phyloP scores from a whole-genome alignment of 1,140 invertebrate genomes.

The Ceratitis capitata region DNA sequence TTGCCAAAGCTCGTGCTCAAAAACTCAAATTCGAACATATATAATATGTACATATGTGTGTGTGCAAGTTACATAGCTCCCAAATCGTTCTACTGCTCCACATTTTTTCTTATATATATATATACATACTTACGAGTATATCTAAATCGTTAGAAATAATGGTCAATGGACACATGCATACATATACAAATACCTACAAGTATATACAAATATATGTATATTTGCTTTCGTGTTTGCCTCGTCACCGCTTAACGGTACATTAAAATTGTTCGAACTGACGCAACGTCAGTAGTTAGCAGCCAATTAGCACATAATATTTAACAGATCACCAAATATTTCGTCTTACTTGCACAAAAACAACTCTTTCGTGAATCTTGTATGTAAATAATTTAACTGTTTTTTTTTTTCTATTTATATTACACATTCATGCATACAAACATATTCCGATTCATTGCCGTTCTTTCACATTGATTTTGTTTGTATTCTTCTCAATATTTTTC shows the following conservation, averaged over 20 bases:
- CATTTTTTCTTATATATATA: neutral
- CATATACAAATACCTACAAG: neutral
- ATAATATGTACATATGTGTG: neutral
- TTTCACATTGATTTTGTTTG: neutral
- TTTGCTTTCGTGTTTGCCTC: neutral
- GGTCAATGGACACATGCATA: neutral
- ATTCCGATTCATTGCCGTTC: neutral
- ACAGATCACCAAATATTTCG: too few species aligned
- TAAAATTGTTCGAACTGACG: neutral
- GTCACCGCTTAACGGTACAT: slow-evolving; percentile 19
- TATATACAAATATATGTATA: too few species aligned
- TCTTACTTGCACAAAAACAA: neutral
- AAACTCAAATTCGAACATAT: neutral
- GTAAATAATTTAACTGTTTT: neutral
- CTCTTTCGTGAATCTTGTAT: too few species aligned
- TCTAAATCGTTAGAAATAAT: too few species aligned
- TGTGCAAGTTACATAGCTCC: neutral
- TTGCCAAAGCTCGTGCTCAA: slow-evolving; percentile 15
- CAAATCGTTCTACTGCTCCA: neutral
- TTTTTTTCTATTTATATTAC: neutral
- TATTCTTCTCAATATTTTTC: neutral
- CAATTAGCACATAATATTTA: neutral
- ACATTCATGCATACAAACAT: too few species aligned
- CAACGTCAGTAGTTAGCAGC: neutral
- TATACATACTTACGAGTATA: too few species aligned